Conservation (phyloP, 2,888 invertebrate species). For the Megastigmus dorsalis region DNA sequence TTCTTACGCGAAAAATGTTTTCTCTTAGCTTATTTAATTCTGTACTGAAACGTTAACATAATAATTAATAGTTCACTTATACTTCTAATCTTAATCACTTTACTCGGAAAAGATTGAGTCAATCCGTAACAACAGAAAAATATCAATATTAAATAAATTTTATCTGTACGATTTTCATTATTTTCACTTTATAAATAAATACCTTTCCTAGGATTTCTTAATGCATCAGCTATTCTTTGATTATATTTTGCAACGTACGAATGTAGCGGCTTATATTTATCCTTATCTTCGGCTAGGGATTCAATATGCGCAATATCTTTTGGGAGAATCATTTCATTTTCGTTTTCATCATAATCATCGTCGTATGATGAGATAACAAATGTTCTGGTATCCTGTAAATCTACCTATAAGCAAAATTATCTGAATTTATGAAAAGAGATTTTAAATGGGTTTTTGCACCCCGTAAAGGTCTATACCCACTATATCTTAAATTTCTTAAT, state of each 20-base stretch:
- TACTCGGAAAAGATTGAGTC: too few relatives aligned
- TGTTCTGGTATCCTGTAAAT: slow-evolving; percentile 59
- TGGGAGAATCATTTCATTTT: slow-evolving; percentile 73
- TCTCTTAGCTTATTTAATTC: too few relatives aligned
- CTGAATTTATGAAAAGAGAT: too few relatives aligned
- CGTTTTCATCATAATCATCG: slow-evolving; percentile 69
- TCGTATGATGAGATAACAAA: slow-evolving; percentile 67
- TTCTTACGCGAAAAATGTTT: slow-evolving; percentile 4
- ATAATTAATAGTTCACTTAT: too few relatives aligned
- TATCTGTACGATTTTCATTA: too few relatives aligned
- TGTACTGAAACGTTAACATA: background rate
- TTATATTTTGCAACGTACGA: slow-evolving; percentile 67
- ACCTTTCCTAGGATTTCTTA: slow-evolving; percentile 3
- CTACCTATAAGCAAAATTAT: slow-evolving; percentile 56
- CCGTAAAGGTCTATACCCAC: too few relatives aligned
- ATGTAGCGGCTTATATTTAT: slow-evolving; percentile 69
- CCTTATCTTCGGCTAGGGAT: slow-evolving; percentile 61
- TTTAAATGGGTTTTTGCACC: too few relatives aligned
- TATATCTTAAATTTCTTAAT: too few relatives aligned
- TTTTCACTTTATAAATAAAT: background rate
- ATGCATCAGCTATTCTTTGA: slow-evolving; percentile 16
- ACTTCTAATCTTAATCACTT: too few relatives aligned
- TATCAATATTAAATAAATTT: too few relatives aligned
- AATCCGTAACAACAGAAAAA: too few relatives aligned
- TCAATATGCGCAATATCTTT: slow-evolving; percentile 61